Conservation (phyloP, 2,888 invertebrate genomes). For the Trachelus iudaicus region DNA sequence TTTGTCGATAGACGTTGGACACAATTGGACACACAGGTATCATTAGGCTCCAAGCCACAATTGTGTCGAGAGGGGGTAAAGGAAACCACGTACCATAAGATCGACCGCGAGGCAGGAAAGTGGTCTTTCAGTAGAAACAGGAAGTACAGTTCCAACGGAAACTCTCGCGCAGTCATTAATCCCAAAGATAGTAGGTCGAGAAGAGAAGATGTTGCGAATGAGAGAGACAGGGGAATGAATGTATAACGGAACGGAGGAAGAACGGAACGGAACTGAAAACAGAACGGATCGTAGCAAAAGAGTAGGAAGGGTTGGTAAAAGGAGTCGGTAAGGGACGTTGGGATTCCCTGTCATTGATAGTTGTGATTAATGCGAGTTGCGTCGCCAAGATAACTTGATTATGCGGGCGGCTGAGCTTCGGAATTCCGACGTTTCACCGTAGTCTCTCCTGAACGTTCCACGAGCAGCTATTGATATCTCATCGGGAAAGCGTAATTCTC, state of each 20-base stretch:
- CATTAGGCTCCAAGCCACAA: not conserved
- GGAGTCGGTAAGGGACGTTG: conserved; percentile 13
- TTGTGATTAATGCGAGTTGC: conserved; percentile 59
- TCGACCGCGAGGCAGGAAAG: not conserved
- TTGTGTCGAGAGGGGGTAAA: not conserved
- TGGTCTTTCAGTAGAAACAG: conserved; percentile 9
- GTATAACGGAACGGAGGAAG: not conserved
- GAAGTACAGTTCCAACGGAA: conserved; percentile 22
- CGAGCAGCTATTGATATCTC: not conserved
- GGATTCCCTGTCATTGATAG: conserved; percentile 57
- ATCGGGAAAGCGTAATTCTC: not conserved
- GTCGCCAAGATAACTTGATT: conserved; percentile 56
- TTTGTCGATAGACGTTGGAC: not conserved
- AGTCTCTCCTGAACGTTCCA: not conserved
- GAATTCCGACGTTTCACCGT: not conserved
- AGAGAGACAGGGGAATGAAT: conserved; percentile 9
- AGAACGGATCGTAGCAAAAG: conserved; percentile 6
- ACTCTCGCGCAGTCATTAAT: conserved; percentile 44
- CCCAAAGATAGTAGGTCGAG: conserved; percentile 37
- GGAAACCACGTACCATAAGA: not conserved
- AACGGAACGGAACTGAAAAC: conserved; percentile 1
- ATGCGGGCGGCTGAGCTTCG: conserved; percentile 39
- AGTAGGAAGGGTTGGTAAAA: conserved; percentile 16
- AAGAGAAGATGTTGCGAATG: conserved; percentile 18
- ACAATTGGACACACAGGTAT: not conserved